phyloP scores from a whole-genome alignment of 2,888 invertebrate species.

The Andrena bucephala region DNA sequence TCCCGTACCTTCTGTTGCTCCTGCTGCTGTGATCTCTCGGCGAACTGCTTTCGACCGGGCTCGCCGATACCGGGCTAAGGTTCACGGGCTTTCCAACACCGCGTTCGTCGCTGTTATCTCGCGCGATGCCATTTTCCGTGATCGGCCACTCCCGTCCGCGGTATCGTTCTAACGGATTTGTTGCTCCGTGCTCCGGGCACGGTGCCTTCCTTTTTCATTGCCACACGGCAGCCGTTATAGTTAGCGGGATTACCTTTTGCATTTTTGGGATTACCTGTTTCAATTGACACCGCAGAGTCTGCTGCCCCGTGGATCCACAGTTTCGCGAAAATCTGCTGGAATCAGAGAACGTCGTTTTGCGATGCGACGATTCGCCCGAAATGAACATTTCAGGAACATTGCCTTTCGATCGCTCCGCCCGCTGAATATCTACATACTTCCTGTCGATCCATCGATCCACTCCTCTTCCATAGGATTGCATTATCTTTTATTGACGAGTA shows the following conservation, averaged over 20 bases:
- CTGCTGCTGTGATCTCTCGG: slow-evolving; percentile 75
- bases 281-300: not conserved
- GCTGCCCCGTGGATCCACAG: not conserved
- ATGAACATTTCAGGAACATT: not conserved
- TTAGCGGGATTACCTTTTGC: not conserved
- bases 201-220: too few species aligned
- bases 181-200: not conserved
- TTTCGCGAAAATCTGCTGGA: not conserved
- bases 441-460: not conserved
- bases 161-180: slow-evolving; percentile 20
- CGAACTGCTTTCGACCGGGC: slow-evolving; percentile 61
- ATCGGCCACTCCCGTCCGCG: not conserved
- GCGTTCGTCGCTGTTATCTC: not conserved
- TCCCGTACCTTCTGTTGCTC: slow-evolving; percentile 70
- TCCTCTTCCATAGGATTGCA: too few species aligned
- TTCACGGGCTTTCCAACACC: slow-evolving; percentile 53
- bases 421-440: not conserved
- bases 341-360: not conserved
- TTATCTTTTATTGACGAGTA: too few species aligned
- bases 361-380: not conserved
- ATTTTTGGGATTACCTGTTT: too few species aligned
- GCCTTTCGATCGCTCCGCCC: too few species aligned
- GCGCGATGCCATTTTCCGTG: slow-evolving; percentile 14
- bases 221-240: too few species aligned
- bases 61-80: slow-evolving; percentile 51